These are phyloP conservation scores for Orestias chungarensis DNA, from an alignment of 2,797 vertebrate genomes.

Conservation along the genomic window DNA sequence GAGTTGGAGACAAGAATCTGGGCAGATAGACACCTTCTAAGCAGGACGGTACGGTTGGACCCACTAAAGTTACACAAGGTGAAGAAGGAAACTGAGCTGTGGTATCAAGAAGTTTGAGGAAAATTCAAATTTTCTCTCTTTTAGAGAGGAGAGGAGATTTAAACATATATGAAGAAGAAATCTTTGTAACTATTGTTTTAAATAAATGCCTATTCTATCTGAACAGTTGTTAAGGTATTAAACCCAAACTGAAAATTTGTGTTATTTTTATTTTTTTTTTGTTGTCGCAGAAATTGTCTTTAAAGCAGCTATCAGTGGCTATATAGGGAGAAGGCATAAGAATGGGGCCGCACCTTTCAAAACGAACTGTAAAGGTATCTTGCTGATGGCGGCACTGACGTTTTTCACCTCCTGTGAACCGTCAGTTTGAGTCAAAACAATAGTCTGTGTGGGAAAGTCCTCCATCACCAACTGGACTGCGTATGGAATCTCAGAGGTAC, in stretches of 20 bases:
- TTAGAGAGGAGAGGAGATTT: not conserved
- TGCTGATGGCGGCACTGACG: slow-evolving; percentile 21
- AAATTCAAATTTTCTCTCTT: not conserved
- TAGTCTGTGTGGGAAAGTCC: slow-evolving; percentile 43
- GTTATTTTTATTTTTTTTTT: no score
- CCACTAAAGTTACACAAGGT: slow-evolving; percentile 19
- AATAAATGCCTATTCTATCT: no score
- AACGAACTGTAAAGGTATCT: slow-evolving; percentile 49
- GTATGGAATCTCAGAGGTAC: not conserved
- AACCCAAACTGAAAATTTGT: not conserved
- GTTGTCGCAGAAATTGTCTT: no score
- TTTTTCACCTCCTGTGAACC: not conserved
- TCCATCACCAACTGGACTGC: slow-evolving; percentile 48
- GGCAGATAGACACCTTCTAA: slow-evolving; percentile 53
- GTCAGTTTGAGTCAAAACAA: slow-evolving; percentile 27
- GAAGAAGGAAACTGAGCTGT: not conserved
- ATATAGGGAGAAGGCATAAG: no score
- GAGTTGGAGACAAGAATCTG: slow-evolving; percentile 52
- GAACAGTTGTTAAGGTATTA: not conserved
- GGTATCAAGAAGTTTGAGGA: not conserved
- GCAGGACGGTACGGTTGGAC: slow-evolving; percentile 25
- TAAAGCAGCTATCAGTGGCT: not conserved
- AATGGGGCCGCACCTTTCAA: slow-evolving; percentile 24
- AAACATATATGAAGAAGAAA: not conserved
- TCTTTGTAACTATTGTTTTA: not conserved